Conservation (phyloP, 1,140 invertebrate species). For the Manduca sexta region DNA sequence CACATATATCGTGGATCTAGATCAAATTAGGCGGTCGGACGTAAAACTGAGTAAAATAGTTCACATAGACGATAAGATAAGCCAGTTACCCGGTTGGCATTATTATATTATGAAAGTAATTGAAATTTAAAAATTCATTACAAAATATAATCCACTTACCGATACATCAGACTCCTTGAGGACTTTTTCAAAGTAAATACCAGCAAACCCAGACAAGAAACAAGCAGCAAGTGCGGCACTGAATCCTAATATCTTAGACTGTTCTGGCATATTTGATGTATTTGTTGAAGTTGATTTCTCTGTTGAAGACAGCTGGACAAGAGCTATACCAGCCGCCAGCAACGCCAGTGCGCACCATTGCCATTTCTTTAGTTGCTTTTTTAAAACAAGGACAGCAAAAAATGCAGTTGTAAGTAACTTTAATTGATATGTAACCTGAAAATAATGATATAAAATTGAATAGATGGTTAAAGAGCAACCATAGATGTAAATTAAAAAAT, state of each 20-base stretch:
- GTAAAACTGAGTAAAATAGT: no score
- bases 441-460: no score
- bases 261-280: conserved; percentile 63
- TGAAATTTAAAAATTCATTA: not conserved
- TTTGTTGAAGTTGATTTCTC: conserved; percentile 42
- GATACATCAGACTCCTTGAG: conserved; percentile 96
- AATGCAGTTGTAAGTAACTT: conserved; percentile 99
- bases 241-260: conserved; percentile 90
- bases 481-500: conserved; percentile 14
- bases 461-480: no score
- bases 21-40: no score
- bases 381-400: conserved; percentile 94
- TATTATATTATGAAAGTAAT: no score
- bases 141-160: conserved; percentile 47
- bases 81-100: not conserved
- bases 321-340: conserved; percentile 90
- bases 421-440: conserved; percentile 97
- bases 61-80: no score
- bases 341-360: conserved; percentile 94
- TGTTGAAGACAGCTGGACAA: conserved; percentile 84
- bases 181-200: conserved; percentile 99
- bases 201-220: conserved; percentile 97
- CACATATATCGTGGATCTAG: no score
- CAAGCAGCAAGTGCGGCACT: conserved; percentile 92
- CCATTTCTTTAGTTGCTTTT: conserved; percentile 80